Evolutionary conservation across 2,888 invertebrate genomes (phyloP).

Genomic region (Caenorhabditis doughertyi): DNA sequence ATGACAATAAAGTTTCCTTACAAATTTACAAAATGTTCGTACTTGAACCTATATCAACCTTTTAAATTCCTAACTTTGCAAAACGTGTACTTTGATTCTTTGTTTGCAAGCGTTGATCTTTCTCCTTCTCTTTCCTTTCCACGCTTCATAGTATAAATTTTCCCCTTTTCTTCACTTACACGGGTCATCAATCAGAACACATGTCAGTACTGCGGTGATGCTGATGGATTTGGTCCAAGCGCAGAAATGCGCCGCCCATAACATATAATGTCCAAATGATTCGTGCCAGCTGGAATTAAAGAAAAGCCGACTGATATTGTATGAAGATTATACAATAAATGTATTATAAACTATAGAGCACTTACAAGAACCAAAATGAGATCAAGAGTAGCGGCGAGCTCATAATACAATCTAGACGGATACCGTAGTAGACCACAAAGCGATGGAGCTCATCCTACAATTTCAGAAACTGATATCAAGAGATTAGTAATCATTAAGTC

Average conservation of each 20-base stretch:
- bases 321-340: background rate
- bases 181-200: constrained; percentile 40
- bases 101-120: background rate
- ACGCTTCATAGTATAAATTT: background rate
- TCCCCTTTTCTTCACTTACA: constrained; percentile 23
- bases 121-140: background rate
- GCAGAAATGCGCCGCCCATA: constrained; percentile 3
- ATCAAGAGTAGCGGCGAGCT: constrained; percentile 39
- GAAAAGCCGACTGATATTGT: background rate
- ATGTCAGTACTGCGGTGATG: constrained; percentile 25
- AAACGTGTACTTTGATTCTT: background rate
- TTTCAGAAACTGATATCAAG: background rate
- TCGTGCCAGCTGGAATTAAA: constrained; percentile 18
- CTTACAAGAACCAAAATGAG: constrained; percentile 37
- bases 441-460: constrained; percentile 15
- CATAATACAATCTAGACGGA: constrained; percentile 30
- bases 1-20: too few species aligned
- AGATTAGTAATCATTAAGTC: background rate
- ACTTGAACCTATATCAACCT: too few species aligned
- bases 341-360: constrained; percentile 3
- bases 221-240: constrained; percentile 35
- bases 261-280: background rate
- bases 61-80: background rate
- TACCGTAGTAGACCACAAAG: constrained; percentile 27
- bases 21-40: too few species aligned